These are phyloP conservation scores for Holacanthus passer DNA, from an alignment of 2,113 vertebrate species.

Conservation along the genomic window DNA sequence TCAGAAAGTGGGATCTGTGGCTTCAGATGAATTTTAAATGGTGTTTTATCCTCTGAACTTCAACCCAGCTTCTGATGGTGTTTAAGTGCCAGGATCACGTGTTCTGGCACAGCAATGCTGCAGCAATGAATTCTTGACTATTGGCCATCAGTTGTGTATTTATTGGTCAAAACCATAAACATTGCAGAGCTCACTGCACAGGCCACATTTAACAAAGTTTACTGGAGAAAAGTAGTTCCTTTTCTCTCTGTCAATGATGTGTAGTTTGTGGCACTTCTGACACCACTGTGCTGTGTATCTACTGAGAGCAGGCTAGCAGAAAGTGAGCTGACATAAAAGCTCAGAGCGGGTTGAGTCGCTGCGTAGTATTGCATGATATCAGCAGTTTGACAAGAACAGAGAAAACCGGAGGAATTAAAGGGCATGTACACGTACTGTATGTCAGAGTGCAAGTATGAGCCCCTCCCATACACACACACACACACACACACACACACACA, in stretches of 20 bases:
- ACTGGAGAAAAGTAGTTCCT: constrained; percentile 18
- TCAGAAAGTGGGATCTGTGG: constrained; percentile 38
- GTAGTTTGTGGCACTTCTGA: constrained; percentile 39
- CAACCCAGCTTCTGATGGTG: constrained; percentile 26
- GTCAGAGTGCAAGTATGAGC: constrained; percentile 18
- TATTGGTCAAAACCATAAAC: constrained; percentile 24
- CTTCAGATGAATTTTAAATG: constrained; percentile 67
- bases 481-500: neutral
- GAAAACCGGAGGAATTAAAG: constrained; percentile 47
- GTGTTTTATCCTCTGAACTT: constrained; percentile 50
- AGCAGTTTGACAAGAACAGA: constrained; percentile 56
- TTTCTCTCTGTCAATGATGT: constrained; percentile 7
- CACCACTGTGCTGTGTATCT: constrained; percentile 36
- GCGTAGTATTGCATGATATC: constrained; percentile 41
- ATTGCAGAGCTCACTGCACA: neutral
- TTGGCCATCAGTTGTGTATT: constrained; percentile 21
- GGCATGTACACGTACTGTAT: constrained; percentile 23
- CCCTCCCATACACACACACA: neutral
- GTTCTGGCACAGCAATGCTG: neutral
- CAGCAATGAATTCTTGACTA: constrained; percentile 12
- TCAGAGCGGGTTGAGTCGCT: constrained; percentile 32
- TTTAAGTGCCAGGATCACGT: constrained; percentile 16
- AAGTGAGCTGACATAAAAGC: constrained; percentile 27
- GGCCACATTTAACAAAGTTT: constrained; percentile 7
- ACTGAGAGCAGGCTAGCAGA: constrained; percentile 45